phyloP scores from a whole-genome alignment of 2,888 invertebrate genomes.

The Limulus polyphemus region DNA sequence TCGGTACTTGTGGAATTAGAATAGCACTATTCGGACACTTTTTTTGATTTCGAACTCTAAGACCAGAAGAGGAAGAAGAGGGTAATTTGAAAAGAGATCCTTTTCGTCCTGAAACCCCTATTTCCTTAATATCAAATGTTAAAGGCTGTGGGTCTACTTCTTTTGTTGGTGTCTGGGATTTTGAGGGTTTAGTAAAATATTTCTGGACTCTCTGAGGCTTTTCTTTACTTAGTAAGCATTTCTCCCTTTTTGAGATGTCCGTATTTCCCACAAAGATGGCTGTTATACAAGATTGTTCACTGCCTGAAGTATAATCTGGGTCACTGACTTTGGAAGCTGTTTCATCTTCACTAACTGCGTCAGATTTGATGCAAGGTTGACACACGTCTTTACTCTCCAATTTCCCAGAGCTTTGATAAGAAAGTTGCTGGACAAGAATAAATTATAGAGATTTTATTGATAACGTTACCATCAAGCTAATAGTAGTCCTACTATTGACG shows the following conservation, averaged over 20 bases:
- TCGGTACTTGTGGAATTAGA: no score
- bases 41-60: background rate
- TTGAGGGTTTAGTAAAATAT: conserved; percentile 7
- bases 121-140: no score
- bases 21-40: no score
- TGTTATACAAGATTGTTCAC: conserved; percentile 92
- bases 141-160: background rate
- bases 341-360: conserved; percentile 28
- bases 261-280: conserved; percentile 62
- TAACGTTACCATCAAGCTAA: no score
- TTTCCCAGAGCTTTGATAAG: no score
- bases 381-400: conserved; percentile 35
- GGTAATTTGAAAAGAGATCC: background rate
- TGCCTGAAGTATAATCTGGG: conserved; percentile 80
- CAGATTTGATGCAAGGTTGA: conserved; percentile 19
- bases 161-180: background rate
- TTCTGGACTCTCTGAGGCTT: conserved; percentile 32
- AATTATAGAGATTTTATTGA: no score
- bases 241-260: conserved; percentile 35
- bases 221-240: conserved; percentile 37
- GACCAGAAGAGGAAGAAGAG: background rate
- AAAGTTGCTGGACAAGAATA: no score
- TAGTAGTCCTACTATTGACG: no score
- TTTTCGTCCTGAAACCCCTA: no score
- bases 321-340: conserved; percentile 52